Evolutionary conservation across 2,888 invertebrate genomes (phyloP), one percentile per base, ranked within the genome.

Genomic region (Agonopterix arenella): DNA sequence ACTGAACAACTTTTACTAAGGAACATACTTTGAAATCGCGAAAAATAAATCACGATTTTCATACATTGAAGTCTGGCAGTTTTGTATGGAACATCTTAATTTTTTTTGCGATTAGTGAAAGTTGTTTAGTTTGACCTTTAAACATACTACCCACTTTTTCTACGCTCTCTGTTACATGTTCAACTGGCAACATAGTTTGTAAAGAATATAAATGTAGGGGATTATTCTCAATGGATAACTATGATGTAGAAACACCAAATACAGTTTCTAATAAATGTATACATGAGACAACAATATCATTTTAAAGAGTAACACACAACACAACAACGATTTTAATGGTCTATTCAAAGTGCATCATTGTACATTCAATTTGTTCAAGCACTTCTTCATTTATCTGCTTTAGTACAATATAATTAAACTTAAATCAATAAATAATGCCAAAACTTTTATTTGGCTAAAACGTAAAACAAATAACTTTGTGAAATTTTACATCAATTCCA

Each of bases 291-390:
- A 77, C 72, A 72, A 70, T 68, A 61, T 69, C 52, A 64, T 70
- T 70, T 70, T 70, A 71, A 73, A 68, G 58, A 62, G 58, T 70
- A 76, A 73, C 73, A 76, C 75, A 70, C 75, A 68, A 66, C 68
- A 80, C 76, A 77, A 77, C 73, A 74, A 72, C 64, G 50, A 68
- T 60, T 55, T 58, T 51, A 52, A 37, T 47, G 47, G n/a, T 45
- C 37, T 49, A 42, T 36, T 43, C 36, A 46, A 47, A 10, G 43
- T 42, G 44, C 44, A 45, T 44, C 28, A n/a, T 40, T 40, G 10
- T 40, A 10, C 40, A 40, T 10, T 40, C 40, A 28, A 28, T 28
- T 40, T 40, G 40, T 10, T n/a, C n/a, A 40, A 28, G 5, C 28
- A 40, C 10, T 40, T 40, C 40, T 40, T n/a, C 40, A 40, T 10